A percentile compares a stretch with the other conserved stretches of the same genome.
phyloP scores from a whole-genome alignment of 2,797 vertebrate genomes.

The Rhadinocentrus ornatus region DNA sequence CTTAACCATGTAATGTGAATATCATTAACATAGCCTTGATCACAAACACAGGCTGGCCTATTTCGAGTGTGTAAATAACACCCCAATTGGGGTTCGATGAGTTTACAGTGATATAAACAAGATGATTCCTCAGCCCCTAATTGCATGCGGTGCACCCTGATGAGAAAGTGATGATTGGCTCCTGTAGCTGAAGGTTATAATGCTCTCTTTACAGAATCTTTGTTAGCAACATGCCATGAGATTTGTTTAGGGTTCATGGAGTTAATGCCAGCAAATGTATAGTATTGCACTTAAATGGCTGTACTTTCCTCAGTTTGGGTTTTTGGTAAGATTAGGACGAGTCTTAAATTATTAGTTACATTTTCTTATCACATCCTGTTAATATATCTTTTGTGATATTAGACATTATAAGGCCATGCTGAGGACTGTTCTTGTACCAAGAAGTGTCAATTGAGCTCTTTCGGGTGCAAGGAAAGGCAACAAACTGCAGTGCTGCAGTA shows the following conservation, averaged over 20 bases:
- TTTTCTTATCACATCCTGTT: neutral
- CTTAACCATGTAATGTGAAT: conserved; percentile 64
- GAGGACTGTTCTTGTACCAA: conserved; percentile 31
- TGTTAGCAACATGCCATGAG: conserved; percentile 39
- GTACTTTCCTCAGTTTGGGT: neutral
- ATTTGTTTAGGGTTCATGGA: conserved; percentile 31
- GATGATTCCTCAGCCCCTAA: conserved; percentile 62
- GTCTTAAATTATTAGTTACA: conserved; percentile 12
- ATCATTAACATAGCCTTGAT: conserved; percentile 73
- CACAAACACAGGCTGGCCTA: conserved; percentile 72
- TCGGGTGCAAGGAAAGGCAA: conserved; percentile 11
- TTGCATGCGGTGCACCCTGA: conserved; percentile 56
- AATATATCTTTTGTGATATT: conserved; percentile 1
- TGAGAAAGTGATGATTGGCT: conserved; percentile 70
- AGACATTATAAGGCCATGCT: conserved; percentile 7
- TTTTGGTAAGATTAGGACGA: neutral
- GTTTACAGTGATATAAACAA: conserved; percentile 70
- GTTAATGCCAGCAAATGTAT: conserved; percentile 12
- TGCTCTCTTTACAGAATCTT: conserved; percentile 59
- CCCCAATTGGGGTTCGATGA: conserved; percentile 59
- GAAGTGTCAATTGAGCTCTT: conserved; percentile 30
- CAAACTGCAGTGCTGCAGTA: conserved; percentile 16
- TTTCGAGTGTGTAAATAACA: conserved; percentile 72
- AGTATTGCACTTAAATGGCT: conserved; percentile 17
- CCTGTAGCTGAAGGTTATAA: conserved; percentile 63